Base-by-base conservation (phyloP, 2,797 vertebrate species). In the Momotus momota region DNA sequence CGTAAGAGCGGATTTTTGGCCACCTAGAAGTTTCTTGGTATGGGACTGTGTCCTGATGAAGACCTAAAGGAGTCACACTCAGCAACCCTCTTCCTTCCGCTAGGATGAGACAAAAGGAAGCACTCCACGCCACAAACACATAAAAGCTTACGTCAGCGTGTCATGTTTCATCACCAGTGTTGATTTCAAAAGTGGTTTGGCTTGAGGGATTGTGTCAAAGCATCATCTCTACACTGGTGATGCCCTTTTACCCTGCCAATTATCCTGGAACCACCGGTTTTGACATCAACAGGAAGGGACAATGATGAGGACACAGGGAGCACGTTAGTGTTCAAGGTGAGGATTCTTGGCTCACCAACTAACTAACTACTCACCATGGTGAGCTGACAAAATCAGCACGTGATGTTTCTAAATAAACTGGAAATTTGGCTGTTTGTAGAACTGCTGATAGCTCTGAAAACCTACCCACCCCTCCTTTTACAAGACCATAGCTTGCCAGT, bases 321-420 rank as follows among this genome's bases (percentile, higher is more conserved):
- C 12, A 19, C 2, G 1, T 41, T 5, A 35, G 14, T 2, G 0
- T 17, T 60, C 26, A 20, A 41, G 31, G 41, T 49, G 52, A 81
- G n/a, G 46, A 35, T 41, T 51, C 51, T 15, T 31, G 6, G 51
- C 51, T 85, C 61, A 57, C 40, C 46, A 58, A 38, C 45, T n/a
- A 62, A 35, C 35, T 35, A 7, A 41, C 40, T 51, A 41, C 26
- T 61, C 25, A 40, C 21, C 31, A 12, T 1, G 11, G n/a, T 31
- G 20, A 86, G 21, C 18, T 57, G 38, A 70, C 29, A 87, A 51
- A 55, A 51, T 9, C 33, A 51, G 33, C 18, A 57, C 2, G 9
- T 8, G 25, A 33, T 2, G 1, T 41, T 81, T 58, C 82, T 49
- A 73, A 57, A 45, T 45, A 75, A 82, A 6, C 7, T n/a, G 38